Evolutionary conservation across 2,888 invertebrate genomes (phyloP), one percentile per base, ranked within the genome.

Genomic region (Nomada ruficornis): DNA sequence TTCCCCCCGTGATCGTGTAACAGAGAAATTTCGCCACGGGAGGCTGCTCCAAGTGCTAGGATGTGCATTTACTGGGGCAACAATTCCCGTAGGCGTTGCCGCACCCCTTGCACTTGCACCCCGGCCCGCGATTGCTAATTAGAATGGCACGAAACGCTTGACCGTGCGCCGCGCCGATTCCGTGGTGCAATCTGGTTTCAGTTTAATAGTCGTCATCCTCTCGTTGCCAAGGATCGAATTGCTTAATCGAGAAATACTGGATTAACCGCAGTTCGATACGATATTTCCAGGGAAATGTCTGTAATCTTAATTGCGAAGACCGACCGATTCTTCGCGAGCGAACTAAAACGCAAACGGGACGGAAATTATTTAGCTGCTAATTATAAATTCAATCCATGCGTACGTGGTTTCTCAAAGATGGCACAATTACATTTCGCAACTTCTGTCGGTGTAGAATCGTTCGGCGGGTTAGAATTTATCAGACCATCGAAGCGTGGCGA

Each of bases 101-200:
- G 75, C 84, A 36, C 18, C 67, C 65, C 78, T 69, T 77, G 74
- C 77, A 63, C 62, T 75, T 59, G 63, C 76, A 36, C 10, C 70
- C 59, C 42, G 47, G 47, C 60, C 63, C 69, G 74, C 77, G 65
- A 67, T 80, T 75, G 80, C 85, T 85, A 85, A 85, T 85, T 85
- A 86, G 86, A 86, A 80, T 67, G 63, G 80, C 73, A 71, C 55
- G 83, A 62, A 85, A 86, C 83, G 77, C 77, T 77, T 77, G 75
- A 64, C 72, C 75, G 70, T 77, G 63, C 62, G 60, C 71, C 70
- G 59, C 57, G 57, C 71, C 70, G 83, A 64, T 77, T 75, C 75
- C 26, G 36, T 36, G 47, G 18, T 50, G 71, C 73, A 83, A 85
- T 85, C 85, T 72, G 69, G 57, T 69, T 80, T 52, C 55, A 42